Percentiles rank a stretch among this genome's conserved stretches.
phyloP scores from a whole-genome alignment of 92 coral and sea anemone genomes.

The Siderastrea radians region DNA sequence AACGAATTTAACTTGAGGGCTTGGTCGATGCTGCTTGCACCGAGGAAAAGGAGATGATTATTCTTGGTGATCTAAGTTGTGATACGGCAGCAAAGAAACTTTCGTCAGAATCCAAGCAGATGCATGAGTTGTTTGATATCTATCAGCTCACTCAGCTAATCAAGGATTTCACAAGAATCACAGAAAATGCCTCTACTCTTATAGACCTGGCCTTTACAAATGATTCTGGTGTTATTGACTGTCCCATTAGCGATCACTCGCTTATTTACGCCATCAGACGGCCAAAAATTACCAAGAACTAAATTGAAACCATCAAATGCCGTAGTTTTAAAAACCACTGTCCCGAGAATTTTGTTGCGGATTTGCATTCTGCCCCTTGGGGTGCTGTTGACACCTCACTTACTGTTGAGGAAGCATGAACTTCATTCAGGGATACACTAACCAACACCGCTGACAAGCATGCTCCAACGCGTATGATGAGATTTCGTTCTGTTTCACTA shows the following conservation, averaged over 20 bases:
- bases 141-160: slow-evolving; percentile 25
- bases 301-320: neutral
- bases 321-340: slow-evolving; percentile 15
- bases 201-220: neutral
- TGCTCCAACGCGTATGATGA: no score
- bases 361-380: slow-evolving; percentile 41
- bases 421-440: neutral
- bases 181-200: neutral
- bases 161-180: slow-evolving; percentile 19
- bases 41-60: neutral
- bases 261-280: slow-evolving; percentile 1
- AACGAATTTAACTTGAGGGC: no score
- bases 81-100: no score
- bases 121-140: neutral
- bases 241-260: slow-evolving; percentile 5
- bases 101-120: neutral
- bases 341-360: slow-evolving; percentile 9
- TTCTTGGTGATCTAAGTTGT: no score
- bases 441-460: neutral
- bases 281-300: no score
- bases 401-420: slow-evolving; percentile 37
- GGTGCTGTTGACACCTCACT: slow-evolving; percentile 34
- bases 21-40: no score
- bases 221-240: slow-evolving; percentile 9
- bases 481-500: no score